Conservation (phyloP, 2,113 vertebrate genomes). For the Myotis yumanensis region DNA sequence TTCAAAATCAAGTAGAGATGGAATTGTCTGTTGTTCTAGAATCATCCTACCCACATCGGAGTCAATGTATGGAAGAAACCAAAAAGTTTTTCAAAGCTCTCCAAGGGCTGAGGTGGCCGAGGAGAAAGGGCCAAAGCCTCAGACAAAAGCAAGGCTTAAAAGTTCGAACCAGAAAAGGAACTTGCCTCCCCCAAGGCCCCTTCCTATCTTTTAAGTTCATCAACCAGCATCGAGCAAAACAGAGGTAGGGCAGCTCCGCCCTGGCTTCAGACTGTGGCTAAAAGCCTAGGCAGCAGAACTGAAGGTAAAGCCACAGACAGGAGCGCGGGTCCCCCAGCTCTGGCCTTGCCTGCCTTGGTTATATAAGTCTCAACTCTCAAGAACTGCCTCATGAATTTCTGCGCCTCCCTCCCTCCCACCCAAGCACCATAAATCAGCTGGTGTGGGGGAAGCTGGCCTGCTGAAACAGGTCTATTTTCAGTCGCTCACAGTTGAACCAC, state of each 20-base stretch:
- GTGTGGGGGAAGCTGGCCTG: neutral
- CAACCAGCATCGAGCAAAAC: neutral
- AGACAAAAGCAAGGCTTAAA: neutral
- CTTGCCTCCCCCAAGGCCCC: neutral
- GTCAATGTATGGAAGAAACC: neutral
- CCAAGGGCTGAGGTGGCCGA: neutral
- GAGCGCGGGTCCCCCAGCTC: neutral
- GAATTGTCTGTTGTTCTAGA: neutral
- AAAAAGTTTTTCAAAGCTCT: neutral
- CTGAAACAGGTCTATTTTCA: conserved; percentile 4
- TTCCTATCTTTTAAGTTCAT: neutral
- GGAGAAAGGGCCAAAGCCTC: neutral
- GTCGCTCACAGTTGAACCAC: neutral
- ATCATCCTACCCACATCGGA: neutral
- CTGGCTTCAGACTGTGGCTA: neutral
- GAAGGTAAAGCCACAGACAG: neutral
- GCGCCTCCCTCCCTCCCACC: neutral
- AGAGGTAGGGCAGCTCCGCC: neutral
- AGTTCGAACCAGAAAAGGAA: neutral
- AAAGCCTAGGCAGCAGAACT: neutral
- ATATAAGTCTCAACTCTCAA: neutral
- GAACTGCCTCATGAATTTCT: neutral
- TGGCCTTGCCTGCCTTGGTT: neutral
- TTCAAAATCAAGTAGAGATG: neutral
- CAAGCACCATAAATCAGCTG: neutral